phyloP scores from a whole-genome alignment of 1,140 invertebrate species.

The Pseudomyrmex flavicornis region DNA sequence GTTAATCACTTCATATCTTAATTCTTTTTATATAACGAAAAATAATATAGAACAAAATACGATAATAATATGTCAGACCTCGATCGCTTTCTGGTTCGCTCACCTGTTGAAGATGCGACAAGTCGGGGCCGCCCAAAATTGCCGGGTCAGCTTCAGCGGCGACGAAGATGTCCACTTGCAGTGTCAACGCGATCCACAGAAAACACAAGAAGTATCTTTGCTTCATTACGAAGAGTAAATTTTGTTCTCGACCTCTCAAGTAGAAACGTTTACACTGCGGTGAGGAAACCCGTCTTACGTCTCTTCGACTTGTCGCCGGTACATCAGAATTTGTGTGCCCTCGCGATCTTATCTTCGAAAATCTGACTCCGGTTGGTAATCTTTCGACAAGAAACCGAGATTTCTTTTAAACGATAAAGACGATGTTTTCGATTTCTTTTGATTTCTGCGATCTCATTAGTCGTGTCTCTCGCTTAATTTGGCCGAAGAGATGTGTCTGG shows the following conservation, averaged over 20 bases:
- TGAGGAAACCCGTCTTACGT: slow-evolving; percentile 31
- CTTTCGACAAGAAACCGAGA: slow-evolving; percentile 19
- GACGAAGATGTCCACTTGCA: slow-evolving; percentile 46
- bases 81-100: neutral
- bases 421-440: neutral
- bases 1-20: neutral
- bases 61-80: no score
- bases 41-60: neutral
- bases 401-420: no score
- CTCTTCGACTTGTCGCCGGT: slow-evolving; percentile 55
- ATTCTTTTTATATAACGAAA: neutral
- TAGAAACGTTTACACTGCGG: slow-evolving; percentile 32
- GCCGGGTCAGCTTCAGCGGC: slow-evolving; percentile 67
- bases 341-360: slow-evolving; percentile 16
- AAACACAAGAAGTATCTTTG: slow-evolving; percentile 56
- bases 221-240: slow-evolving; percentile 64
- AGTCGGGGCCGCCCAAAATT: slow-evolving; percentile 59
- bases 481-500: neutral
- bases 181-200: slow-evolving; percentile 57
- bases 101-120: slow-evolving; percentile 68
- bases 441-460: slow-evolving; percentile 17
- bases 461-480: slow-evolving; percentile 3
- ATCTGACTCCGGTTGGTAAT: neutral
- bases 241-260: slow-evolving; percentile 21
- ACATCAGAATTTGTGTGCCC: slow-evolving; percentile 25